Evolutionary conservation across 2,797 vertebrate species (phyloP).

Genomic region (Rhabdomys pumilio): DNA sequence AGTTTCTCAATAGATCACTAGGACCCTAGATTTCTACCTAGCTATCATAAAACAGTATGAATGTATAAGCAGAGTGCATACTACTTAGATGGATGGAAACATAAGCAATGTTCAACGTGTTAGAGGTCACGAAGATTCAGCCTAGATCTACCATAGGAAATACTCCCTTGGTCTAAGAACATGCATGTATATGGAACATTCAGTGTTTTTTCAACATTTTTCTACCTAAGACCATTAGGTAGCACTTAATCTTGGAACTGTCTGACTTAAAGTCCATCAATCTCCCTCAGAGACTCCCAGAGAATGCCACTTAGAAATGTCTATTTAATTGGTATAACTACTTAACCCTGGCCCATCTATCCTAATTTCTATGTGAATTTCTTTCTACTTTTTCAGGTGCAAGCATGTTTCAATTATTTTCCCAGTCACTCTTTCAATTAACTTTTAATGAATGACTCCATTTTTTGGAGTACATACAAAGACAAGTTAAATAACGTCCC

Average conservation of each 20-base stretch:
- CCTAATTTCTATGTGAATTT: constrained; percentile 15
- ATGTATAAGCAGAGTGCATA: background rate
- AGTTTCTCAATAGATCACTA: background rate
- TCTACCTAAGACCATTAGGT: background rate
- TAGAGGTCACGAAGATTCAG: background rate
- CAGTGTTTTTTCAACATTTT: background rate
- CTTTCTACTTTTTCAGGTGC: constrained; percentile 14
- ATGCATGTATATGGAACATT: background rate
- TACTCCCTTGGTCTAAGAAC: background rate
- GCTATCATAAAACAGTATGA: background rate
- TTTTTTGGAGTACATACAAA: constrained; percentile 15
- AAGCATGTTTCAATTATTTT: constrained; percentile 61
- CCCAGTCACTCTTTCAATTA: constrained; percentile 59
- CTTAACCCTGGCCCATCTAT: constrained; percentile 33
- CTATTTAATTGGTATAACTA: constrained; percentile 12
- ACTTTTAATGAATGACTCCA: constrained; percentile 42
- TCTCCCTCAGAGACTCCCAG: background rate
- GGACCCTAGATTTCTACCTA: background rate
- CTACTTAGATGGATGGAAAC: background rate
- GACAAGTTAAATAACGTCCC: background rate
- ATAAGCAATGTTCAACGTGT: background rate
- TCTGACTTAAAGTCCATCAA: background rate
- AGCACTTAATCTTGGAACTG: background rate
- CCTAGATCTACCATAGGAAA: background rate
- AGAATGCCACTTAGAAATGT: background rate